Conservation (phyloP, 2,888 invertebrate genomes). For the Adelognathus sp. region DNA sequence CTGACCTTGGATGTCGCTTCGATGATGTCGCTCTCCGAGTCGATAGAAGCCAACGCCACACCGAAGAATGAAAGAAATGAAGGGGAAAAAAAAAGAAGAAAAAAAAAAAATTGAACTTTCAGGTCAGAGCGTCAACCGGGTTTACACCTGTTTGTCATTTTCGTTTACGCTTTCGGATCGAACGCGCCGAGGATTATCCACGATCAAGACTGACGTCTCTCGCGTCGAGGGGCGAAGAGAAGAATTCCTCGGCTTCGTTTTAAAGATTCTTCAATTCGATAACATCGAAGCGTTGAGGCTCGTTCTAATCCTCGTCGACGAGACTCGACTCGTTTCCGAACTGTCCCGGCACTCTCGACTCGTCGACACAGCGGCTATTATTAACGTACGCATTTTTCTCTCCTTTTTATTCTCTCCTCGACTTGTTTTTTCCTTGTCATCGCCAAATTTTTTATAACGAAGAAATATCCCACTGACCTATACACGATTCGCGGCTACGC, state of each 20-base stretch:
- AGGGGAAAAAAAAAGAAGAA: constrained; percentile 4
- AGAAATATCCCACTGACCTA: too few relatives aligned
- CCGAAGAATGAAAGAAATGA: background rate
- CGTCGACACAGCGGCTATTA: constrained; percentile 8
- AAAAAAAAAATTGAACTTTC: background rate
- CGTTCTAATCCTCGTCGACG: constrained; percentile 1
- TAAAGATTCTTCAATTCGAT: constrained; percentile 17
- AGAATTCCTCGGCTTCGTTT: background rate
- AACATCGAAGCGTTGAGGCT: background rate
- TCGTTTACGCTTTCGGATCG: background rate
- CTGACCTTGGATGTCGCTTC: constrained; percentile 56
- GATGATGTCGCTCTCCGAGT: constrained; percentile 50
- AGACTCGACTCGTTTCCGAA: background rate
- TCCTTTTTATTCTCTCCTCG: background rate
- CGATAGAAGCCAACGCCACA: constrained; percentile 22
- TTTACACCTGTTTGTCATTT: constrained; percentile 62
- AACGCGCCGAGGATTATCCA: background rate
- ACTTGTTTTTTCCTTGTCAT: too few relatives aligned
- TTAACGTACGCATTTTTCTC: background rate
- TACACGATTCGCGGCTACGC: background rate
- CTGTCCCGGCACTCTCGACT: background rate
- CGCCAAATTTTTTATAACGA: too few relatives aligned
- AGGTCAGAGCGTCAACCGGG: constrained; percentile 61
- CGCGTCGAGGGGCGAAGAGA: background rate
- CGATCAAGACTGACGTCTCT: background rate